These are phyloP conservation scores for Anguilla anguilla DNA, from an alignment of 2,797 vertebrate genomes.

Conservation along the genomic window DNA sequence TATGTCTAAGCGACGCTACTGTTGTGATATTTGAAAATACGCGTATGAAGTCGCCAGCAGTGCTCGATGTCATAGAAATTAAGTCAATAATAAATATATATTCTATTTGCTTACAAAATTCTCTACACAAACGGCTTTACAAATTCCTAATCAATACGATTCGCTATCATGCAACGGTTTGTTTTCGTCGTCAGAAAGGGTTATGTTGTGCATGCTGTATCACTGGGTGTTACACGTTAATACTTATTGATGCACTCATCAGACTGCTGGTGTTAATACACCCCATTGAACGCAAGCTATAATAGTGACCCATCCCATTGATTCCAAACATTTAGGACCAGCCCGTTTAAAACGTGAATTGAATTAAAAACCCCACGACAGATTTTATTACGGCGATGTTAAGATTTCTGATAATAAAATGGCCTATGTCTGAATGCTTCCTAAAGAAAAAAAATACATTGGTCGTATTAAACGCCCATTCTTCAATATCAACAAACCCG, in stretches of 20 bases:
- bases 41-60: not conserved
- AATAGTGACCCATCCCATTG: not conserved
- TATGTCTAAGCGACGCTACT: not conserved
- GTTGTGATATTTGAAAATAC: not conserved
- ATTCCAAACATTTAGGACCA: not conserved
- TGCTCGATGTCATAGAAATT: not conserved
- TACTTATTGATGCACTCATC: not conserved
- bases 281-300: not conserved
- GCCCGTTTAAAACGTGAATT: not conserved
- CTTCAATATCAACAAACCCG: not conserved
- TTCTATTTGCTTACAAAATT: not conserved
- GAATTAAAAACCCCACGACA: not conserved
- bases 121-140: not conserved
- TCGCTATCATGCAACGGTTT: not conserved
- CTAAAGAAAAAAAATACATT: not conserved
- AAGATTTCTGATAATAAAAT: not conserved
- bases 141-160: not conserved
- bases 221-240: not conserved
- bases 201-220: not conserved
- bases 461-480: not conserved
- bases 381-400: not conserved
- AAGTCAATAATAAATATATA: not conserved
- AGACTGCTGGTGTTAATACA: not conserved
- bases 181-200: not conserved
- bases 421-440: not conserved